Evolutionary conservation across 1,140 invertebrate species (phyloP), one percentile per base, ranked within the genome.

Genomic region (Cherax quadricarinatus): DNA sequence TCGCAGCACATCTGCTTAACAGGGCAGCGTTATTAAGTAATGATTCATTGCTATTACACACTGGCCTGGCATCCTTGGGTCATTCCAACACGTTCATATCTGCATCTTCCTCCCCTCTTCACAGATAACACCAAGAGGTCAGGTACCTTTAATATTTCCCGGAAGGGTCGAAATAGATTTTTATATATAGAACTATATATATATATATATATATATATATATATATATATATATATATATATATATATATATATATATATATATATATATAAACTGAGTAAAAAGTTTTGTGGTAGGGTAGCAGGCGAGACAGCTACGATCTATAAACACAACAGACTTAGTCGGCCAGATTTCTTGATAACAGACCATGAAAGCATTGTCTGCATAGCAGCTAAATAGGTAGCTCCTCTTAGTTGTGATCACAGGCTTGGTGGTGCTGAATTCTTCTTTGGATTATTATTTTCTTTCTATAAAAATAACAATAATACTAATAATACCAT

Each of bases 181-280:
- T 66, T 1, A 18, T 14, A 66, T 41, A 0, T 41, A 41, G 30
- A 41, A 41, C 30, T 57, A 9, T 3, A 57, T 57, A 57, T n/a
- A n/a, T n/a, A n/a, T n/a, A n/a, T n/a, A n/a, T 57, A 57, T 57
- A 57, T 2, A 57, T 57, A 57, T 57, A 57, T 57, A 57, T 57
- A 57, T 57, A 57, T 57, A 75, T 51, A 75, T 75, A 75, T 51
- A 75, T 75, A 75, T 51, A 75, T 75, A 75, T 51, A 75, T 75
- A 75, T 75, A 75, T 75, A 75, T 75, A 75, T 75, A 75, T 75
- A 75, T 75, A 75, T 75, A 75, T 75, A 75, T 73, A 75, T 86
- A 75, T 75, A 75, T 86, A 75, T 86, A 51, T 86, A 51, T 75
- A 51, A 30, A 51, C 49, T 30, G 70, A 30, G 24, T 1, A 75